Evolutionary conservation across 2,888 invertebrate genomes (phyloP), one percentile per base, ranked within the genome.

Genomic region (Stenurella melanura): DNA sequence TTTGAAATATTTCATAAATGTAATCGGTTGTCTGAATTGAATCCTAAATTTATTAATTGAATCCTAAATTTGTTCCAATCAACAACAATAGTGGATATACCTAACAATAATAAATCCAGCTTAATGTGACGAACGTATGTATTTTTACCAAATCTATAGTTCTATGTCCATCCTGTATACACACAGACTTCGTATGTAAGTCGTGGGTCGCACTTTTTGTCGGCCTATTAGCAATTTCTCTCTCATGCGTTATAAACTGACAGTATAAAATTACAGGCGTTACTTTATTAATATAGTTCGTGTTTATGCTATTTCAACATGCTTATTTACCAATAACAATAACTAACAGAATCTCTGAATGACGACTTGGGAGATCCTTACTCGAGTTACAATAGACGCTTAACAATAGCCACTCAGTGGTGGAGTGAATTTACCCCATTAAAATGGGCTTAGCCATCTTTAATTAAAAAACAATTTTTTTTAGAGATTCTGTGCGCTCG

Each of bases 251-350:
- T 75, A 57, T 69, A 57, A 69, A 69, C 69, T 69, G 69, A 57
- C 69, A 69, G 71, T 26, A 60, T 56, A 72, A 61, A 72, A 80
- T 77, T 75, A 75, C 77, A 66, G 77, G 78, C 80, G 81, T 80
- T 79, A 76, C 74, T 81, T 81, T 81, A 78, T 81, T 80, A 79
- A 80, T 80, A 80, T 69, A 67, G 71, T 73, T 81, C 77, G 81
- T 81, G 81, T 81, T 78, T 79, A 71, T 73, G 74, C 78, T 73
- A 81, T 81, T 79, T 77, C 76, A 66, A 81, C 81, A 77, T 77
- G 74, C 78, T 77, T 81, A 76, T 80, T 81, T 81, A 77, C 78
- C 76, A 82, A 80, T 82, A 82, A 81, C 78, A 80, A 81, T 81
- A 81, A 81, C 76, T 81, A 82, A 81, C 80, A 70, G 63, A 63